These are phyloP conservation scores for Globia sparganii DNA, from an alignment of 2,888 invertebrate species.

Conservation along the genomic window DNA sequence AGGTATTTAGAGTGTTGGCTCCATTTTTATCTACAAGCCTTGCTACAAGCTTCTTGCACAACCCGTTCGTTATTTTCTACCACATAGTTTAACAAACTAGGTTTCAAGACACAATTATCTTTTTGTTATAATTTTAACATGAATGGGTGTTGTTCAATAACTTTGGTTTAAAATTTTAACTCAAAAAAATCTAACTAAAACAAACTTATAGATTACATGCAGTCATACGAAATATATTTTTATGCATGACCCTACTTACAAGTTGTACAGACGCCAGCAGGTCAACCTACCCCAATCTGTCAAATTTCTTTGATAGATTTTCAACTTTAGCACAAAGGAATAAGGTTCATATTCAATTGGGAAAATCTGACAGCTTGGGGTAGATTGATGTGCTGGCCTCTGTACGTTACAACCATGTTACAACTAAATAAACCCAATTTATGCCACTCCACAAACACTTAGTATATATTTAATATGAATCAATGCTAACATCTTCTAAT, in stretches of 20 bases:
- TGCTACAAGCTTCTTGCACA: no score
- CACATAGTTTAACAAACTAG: neutral
- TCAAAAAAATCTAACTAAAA: accelerated
- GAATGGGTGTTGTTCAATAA: neutral
- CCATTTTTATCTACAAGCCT: no score
- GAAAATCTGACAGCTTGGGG: no score
- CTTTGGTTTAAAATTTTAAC: neutral
- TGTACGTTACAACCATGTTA: no score
- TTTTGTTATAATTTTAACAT: neutral
- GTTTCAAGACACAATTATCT: neutral
- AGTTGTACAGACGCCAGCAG: no score
- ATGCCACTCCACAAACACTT: slow-evolving; percentile 4
- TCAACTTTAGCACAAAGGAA: no score
- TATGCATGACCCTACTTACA: neutral
- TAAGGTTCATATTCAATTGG: no score
- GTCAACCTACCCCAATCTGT: no score
- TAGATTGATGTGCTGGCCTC: no score
- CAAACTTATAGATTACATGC: neutral
- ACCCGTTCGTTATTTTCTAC: slow-evolving; percentile 16
- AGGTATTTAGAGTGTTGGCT: no score
- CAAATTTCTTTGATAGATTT: no score
- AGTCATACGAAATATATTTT: neutral
- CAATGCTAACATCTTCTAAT: slow-evolving; percentile 22
- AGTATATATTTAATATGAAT: neutral
- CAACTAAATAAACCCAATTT: slow-evolving; percentile 1